Percentiles rank a stretch among this genome's conserved stretches.
These are phyloP conservation scores for Pycnomerus fuliginosus DNA, from an alignment of 2,888 invertebrate species.

Conservation along the genomic window DNA sequence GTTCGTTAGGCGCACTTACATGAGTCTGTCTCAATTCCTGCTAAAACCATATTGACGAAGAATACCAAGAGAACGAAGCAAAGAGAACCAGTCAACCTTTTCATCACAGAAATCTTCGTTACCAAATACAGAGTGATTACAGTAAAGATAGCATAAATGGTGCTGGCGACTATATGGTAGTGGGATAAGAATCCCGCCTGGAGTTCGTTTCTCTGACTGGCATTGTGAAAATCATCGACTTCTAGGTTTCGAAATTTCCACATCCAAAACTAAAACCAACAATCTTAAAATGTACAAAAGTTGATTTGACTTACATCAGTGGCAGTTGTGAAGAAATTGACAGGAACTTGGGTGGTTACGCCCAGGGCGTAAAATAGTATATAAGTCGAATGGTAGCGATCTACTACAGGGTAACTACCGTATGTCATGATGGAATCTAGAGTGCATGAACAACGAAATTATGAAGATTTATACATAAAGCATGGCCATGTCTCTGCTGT, in stretches of 20 bases:
- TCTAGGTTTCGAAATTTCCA: conserved; percentile 20
- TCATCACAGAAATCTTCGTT: conserved; percentile 9
- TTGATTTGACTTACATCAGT: conserved; percentile 20
- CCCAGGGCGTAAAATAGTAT: conserved; percentile 25
- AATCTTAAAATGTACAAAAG: neutral
- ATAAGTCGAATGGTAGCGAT: conserved; percentile 16
- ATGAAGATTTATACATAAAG: too few species aligned
- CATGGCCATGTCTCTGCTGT: too few species aligned
- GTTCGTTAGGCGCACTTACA: conserved; percentile 17
- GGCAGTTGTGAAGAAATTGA: conserved; percentile 25
- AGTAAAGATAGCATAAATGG: conserved; percentile 13
- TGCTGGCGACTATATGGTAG: conserved; percentile 16
- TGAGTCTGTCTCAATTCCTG: conserved; percentile 23
- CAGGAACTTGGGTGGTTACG: conserved; percentile 15
- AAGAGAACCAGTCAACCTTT: conserved; percentile 17
- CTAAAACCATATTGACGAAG: conserved; percentile 20
- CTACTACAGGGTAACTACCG: too few species aligned
- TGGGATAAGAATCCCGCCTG: conserved; percentile 17
- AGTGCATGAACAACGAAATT: too few species aligned
- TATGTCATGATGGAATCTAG: too few species aligned
- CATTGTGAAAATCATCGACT: neutral
- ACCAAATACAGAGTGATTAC: conserved; percentile 12
- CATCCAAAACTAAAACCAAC: conserved; percentile 24
- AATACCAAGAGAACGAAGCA: conserved; percentile 11
- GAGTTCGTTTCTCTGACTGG: conserved; percentile 2